Evolutionary conservation across 1,140 invertebrate genomes (phyloP).

Genomic region (Oppia nitens): DNA sequence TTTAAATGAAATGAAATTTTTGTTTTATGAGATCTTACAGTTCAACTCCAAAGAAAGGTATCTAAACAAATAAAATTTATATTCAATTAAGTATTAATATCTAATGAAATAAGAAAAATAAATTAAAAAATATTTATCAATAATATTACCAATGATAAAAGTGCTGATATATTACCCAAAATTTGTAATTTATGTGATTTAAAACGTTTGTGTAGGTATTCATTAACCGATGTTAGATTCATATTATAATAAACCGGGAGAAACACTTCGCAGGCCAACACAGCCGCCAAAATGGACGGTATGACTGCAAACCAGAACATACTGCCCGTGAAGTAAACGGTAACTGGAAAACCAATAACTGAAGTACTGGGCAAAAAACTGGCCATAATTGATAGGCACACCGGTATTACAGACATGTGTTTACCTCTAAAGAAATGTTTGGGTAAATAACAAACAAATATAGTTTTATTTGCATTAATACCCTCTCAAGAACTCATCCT

Average conservation of each 20-base stretch:
- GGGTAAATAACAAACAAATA: not conserved
- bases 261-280: not conserved
- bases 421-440: not conserved
- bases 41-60: not conserved
- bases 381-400: conserved; percentile 22
- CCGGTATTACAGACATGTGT: conserved; percentile 21
- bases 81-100: not conserved
- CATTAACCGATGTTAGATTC: not conserved
- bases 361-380: conserved; percentile 24
- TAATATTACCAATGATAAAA: not conserved
- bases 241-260: not conserved
- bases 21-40: not conserved
- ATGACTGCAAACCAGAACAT: not conserved
- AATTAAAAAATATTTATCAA: not conserved
- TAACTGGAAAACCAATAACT: conserved; percentile 21
- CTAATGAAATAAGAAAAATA: not conserved
- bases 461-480: not conserved
- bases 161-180: not conserved
- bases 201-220: not conserved
- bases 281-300: not conserved
- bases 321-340: conserved; percentile 9
- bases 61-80: not conserved
- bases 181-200: not conserved
- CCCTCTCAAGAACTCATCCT: conserved; percentile 20
- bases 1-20: not conserved